phyloP scores from a whole-genome alignment of 2,888 invertebrate species.

The Patella ulyssiponensis region DNA sequence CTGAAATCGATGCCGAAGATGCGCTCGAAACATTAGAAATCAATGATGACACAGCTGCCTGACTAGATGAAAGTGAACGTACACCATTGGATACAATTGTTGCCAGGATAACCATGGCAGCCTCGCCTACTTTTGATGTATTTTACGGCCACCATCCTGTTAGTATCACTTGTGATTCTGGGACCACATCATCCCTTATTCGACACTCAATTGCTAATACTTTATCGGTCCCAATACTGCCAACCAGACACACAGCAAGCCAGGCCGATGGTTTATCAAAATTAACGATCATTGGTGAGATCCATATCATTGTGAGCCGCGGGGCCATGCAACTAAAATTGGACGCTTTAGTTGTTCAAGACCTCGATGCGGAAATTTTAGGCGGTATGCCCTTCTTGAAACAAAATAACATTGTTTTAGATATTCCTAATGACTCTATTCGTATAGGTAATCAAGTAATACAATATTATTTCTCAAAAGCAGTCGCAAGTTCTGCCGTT shows the following conservation, averaged over 20 bases:
- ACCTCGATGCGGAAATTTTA: not conserved
- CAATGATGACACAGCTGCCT: not conserved
- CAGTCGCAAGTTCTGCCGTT: not conserved
- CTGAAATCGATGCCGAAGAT: not conserved
- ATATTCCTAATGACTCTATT: not conserved
- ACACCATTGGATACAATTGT: not conserved
- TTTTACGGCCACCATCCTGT: not conserved
- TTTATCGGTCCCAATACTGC: not conserved
- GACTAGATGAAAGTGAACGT: not conserved
- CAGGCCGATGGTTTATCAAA: not conserved
- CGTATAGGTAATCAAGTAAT: not conserved
- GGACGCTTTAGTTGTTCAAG: not conserved
- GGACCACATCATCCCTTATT: not conserved
- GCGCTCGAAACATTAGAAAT: not conserved
- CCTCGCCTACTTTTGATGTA: not conserved
- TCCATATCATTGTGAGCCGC: not conserved
- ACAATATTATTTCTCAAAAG: not conserved
- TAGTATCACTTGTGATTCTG: not conserved
- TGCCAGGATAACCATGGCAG: not conserved
- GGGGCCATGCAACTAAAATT: slow-evolving; percentile 2
- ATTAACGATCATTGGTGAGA: not conserved
- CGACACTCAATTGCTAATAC: not conserved
- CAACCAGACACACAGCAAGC: not conserved
- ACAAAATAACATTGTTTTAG: slow-evolving; percentile 1
- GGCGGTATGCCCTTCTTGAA: slow-evolving; percentile 3